These are phyloP conservation scores for Irena cyanogastra DNA, from an alignment of 2,113 vertebrate species.

Conservation along the genomic window DNA sequence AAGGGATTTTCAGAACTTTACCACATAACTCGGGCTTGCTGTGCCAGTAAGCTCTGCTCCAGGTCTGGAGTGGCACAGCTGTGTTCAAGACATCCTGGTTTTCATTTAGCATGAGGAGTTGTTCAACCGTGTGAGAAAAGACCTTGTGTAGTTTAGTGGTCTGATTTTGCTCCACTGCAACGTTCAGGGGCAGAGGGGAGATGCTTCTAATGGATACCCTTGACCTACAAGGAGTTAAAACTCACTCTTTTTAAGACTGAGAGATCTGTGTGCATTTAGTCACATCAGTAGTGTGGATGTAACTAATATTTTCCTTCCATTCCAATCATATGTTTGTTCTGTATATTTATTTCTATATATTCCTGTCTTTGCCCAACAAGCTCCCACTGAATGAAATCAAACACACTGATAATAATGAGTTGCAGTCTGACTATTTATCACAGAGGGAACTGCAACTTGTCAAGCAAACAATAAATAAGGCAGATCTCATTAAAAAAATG, in stretches of 20 bases:
- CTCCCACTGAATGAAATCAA: background rate
- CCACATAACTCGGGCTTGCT: background rate
- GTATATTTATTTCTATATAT: background rate
- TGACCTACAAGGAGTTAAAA: background rate
- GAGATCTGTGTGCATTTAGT: background rate
- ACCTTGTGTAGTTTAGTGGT: background rate
- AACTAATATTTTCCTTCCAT: background rate
- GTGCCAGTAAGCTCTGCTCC: background rate
- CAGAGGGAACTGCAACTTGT: background rate
- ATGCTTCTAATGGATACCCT: background rate
- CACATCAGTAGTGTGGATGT: background rate
- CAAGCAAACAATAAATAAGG: background rate
- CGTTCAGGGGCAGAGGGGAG: background rate
- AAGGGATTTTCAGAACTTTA: conserved; percentile 44
- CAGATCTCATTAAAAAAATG: background rate
- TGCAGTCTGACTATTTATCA: background rate
- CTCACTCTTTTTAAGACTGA: background rate
- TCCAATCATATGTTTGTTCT: background rate
- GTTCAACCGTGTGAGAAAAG: background rate
- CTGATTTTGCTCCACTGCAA: background rate
- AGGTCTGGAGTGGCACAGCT: background rate
- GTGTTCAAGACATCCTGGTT: background rate
- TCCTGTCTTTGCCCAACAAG: background rate
- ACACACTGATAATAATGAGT: background rate
- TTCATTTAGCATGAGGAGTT: background rate